These are phyloP conservation scores for Callaeas wilsoni DNA, from an alignment of 2,113 vertebrate species.

Conservation along the genomic window DNA sequence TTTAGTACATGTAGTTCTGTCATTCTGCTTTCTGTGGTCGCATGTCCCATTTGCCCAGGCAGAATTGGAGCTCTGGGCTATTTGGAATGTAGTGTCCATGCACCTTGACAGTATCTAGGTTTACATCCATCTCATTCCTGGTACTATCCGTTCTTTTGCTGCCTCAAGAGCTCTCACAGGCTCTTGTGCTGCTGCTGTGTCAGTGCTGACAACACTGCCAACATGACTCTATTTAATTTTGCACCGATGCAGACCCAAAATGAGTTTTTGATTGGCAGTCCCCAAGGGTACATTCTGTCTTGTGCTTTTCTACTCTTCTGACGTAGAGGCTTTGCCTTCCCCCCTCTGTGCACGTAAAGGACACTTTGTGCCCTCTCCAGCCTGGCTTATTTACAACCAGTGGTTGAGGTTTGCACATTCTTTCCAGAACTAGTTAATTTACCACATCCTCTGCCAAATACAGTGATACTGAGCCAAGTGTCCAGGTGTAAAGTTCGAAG, in stretches of 20 bases:
- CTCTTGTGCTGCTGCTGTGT: background rate
- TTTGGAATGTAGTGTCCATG: background rate
- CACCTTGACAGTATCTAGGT: background rate
- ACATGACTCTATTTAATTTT: background rate
- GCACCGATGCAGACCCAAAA: background rate
- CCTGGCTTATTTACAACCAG: background rate
- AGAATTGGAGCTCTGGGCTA: background rate
- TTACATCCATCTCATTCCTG: background rate
- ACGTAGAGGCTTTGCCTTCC: background rate
- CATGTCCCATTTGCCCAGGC: background rate
- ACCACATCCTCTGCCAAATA: background rate
- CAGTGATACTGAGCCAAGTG: background rate
- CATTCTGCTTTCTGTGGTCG: background rate
- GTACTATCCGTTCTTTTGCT: background rate
- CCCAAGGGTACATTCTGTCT: background rate
- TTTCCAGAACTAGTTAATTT: background rate
- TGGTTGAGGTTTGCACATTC: background rate
- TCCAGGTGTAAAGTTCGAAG: background rate
- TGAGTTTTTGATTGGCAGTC: background rate
- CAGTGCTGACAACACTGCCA: background rate
- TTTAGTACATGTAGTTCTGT: background rate
- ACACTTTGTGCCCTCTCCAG: background rate
- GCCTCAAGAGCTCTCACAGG: background rate
- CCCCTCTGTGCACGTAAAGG: background rate
- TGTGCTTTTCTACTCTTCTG: background rate